A percentile compares a stretch with the other conserved stretches of the same genome.
Conservation (phyloP, 1,140 invertebrate species). For the Drosophila nigromelanica region DNA sequence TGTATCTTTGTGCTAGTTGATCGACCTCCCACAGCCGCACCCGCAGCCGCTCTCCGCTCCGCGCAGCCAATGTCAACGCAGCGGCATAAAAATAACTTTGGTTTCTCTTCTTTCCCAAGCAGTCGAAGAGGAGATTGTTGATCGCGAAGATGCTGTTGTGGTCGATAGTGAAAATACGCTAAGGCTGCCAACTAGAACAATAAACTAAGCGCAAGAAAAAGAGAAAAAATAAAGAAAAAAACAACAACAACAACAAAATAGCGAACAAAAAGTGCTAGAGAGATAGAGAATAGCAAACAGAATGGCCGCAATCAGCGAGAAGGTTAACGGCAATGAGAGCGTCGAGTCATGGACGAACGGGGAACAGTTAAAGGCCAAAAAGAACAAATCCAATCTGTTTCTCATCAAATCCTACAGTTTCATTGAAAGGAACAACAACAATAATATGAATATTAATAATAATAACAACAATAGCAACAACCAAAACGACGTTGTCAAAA, state of each 20-base stretch:
- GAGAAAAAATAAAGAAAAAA: not conserved
- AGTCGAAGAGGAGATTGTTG: conserved; percentile 3
- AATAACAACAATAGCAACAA: conserved; percentile 21
- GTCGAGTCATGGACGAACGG: conserved; percentile 8
- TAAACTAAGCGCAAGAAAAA: conserved; percentile 13
- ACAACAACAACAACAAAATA: conserved; percentile 1
- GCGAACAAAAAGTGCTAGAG: conserved; percentile 4
- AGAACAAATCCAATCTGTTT: conserved; percentile 69
- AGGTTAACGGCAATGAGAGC: conserved; percentile 7
- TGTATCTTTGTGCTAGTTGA: conserved; percentile 11
- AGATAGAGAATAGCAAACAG: conserved; percentile 1
- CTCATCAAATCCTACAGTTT: conserved; percentile 71
- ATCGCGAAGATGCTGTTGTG: conserved; percentile 16
- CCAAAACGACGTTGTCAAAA: conserved; percentile 5
- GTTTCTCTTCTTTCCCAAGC: conserved; percentile 11
- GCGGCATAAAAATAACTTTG: conserved; percentile 19
- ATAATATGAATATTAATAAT: conserved; percentile 11
- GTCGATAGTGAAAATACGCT: conserved; percentile 34
- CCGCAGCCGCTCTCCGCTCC: conserved; percentile 5
- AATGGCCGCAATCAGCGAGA: conserved; percentile 35
- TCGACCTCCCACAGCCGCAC: conserved; percentile 4
- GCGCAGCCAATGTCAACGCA: conserved; percentile 16
- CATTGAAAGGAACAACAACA: conserved; percentile 41
- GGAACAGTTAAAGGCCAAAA: conserved; percentile 54
- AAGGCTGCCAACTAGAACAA: conserved; percentile 30